These are phyloP conservation scores for Epinotia brunnichana DNA, from an alignment of 2,888 invertebrate species.

Conservation along the genomic window DNA sequence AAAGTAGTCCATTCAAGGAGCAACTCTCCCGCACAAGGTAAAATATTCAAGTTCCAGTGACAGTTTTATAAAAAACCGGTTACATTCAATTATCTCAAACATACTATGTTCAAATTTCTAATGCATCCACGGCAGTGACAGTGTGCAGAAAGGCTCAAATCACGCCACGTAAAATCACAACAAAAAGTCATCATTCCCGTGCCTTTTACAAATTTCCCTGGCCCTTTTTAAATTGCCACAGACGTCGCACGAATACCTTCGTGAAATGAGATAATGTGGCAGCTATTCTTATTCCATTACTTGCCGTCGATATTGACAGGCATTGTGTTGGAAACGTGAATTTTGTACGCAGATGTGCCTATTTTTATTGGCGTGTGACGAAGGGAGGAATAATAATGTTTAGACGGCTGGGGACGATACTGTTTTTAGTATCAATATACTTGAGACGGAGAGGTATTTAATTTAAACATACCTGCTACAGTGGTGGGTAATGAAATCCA, in stretches of 20 bases:
- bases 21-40: too few relatives aligned
- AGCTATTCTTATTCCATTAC: background rate
- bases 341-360: conserved; percentile 13
- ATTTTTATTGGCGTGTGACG: conserved; percentile 16
- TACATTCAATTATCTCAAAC: too few relatives aligned
- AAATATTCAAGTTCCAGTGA: too few relatives aligned
- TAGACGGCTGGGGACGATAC: background rate
- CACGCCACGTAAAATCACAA: background rate
- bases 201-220: background rate
- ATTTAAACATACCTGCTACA: too few relatives aligned
- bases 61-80: too few relatives aligned
- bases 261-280: background rate
- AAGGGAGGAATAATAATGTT: background rate
- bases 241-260: background rate
- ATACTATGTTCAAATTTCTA: too few relatives aligned
- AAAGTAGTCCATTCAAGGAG: too few relatives aligned
- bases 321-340: conserved; percentile 8
- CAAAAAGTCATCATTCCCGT: background rate
- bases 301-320: conserved; percentile 1
- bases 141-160: background rate
- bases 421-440: background rate
- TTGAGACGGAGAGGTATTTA: too few relatives aligned
- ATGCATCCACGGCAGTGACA: too few relatives aligned
- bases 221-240: background rate
- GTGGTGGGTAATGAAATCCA: too few relatives aligned